These are phyloP conservation scores for Drosophila mettleri DNA, from an alignment of 2,888 invertebrate genomes.

Conservation along the genomic window DNA sequence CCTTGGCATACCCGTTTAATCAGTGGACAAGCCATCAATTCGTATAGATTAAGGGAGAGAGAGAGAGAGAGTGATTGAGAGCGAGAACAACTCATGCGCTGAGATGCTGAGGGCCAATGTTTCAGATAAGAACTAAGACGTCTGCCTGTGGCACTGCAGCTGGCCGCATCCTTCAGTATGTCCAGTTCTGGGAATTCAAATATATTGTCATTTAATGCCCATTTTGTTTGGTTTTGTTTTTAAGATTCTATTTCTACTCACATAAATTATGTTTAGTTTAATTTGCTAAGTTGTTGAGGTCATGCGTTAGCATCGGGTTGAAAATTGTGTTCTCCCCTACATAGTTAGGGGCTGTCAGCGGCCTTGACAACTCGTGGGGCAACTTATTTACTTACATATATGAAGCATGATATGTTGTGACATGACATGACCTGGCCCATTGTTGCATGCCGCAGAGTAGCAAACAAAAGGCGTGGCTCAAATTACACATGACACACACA, in stretches of 20 bases:
- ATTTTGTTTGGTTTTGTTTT: constrained; percentile 35
- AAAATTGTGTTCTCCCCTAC: not conserved
- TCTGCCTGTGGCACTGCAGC: constrained; percentile 11
- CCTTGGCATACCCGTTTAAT: constrained; percentile 47
- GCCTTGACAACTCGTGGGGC: constrained; percentile 49
- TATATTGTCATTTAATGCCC: constrained; percentile 42
- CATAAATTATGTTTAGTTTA: constrained; percentile 30
- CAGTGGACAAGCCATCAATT: constrained; percentile 23
- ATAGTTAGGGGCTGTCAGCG: constrained; percentile 37
- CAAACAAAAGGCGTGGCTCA: constrained; percentile 17
- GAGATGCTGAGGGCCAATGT: constrained; percentile 16
- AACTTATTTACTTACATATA: constrained; percentile 33
- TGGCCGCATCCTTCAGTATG: constrained; percentile 34
- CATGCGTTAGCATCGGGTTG: constrained; percentile 38
- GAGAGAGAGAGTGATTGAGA: not conserved
- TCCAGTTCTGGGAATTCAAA: constrained; percentile 30
- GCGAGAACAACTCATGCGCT: no score
- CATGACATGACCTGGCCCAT: constrained; percentile 41
- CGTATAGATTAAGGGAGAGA: constrained; percentile 18
- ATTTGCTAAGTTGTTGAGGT: constrained; percentile 57
- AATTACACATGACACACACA: constrained; percentile 14
- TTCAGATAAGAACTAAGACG: constrained; percentile 21
- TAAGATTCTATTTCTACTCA: constrained; percentile 49
- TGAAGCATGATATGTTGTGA: constrained; percentile 24
- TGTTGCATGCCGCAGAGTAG: constrained; percentile 31